phyloP scores from a whole-genome alignment of 2,888 invertebrate genomes.

The Minunthozetes semirufus region DNA sequence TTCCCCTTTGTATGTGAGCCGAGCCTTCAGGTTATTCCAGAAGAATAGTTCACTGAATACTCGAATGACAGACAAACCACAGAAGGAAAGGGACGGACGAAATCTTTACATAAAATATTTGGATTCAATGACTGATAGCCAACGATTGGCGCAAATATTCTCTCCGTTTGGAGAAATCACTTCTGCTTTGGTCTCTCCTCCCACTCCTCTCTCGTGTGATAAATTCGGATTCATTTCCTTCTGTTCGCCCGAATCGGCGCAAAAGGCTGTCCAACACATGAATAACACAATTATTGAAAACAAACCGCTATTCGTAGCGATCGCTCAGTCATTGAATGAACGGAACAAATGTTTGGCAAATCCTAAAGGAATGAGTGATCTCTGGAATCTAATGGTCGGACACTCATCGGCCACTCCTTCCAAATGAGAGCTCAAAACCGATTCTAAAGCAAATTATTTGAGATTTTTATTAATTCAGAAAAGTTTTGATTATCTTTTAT shows the following conservation, averaged over 20 bases:
- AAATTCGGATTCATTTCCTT: conserved; percentile 99
- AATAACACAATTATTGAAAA: conserved; percentile 94
- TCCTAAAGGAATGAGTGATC: too few species aligned
- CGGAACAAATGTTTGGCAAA: too few species aligned
- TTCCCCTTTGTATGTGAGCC: conserved; percentile 80
- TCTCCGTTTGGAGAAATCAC: conserved; percentile 62
- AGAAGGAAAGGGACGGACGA: conserved; percentile 60
- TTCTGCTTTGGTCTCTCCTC: background rate
- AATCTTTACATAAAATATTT: conserved; percentile 98
- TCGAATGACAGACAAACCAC: conserved; percentile 58
- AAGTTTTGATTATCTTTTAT: too few species aligned
- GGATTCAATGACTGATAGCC: conserved; percentile 96
- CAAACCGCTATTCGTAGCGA: conserved; percentile 94
- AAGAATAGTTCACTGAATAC: conserved; percentile 83
- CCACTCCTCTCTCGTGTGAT: conserved; percentile 55
- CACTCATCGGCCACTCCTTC: too few species aligned
- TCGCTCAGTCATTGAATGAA: conserved; percentile 53
- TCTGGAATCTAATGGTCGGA: too few species aligned
- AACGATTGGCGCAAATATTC: conserved; percentile 89
- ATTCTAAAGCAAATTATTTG: too few species aligned
- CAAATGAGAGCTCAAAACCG: too few species aligned
- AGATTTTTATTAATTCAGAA: too few species aligned
- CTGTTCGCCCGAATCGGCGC: conserved; percentile 93
- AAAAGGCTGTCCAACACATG: conserved; percentile 98
- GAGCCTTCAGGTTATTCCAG: conserved; percentile 99